phyloP scores from a whole-genome alignment of 2,113 vertebrate species.

The Elaphurus davidianus region DNA sequence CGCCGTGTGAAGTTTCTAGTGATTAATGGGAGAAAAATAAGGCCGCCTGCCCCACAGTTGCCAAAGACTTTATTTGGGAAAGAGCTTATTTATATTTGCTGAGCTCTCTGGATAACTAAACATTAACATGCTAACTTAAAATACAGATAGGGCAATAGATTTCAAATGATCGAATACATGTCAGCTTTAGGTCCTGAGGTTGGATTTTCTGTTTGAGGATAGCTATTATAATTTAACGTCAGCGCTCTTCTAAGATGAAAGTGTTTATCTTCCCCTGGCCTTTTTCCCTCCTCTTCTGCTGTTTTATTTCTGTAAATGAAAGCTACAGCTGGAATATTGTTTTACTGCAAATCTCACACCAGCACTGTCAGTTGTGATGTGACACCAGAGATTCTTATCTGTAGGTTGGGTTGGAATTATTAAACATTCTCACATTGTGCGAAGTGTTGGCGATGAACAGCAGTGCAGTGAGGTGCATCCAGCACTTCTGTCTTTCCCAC shows the following conservation, averaged over 20 bases:
- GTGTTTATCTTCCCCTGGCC: constrained; percentile 81
- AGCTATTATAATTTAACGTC: constrained; percentile 74
- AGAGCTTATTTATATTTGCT: constrained; percentile 78
- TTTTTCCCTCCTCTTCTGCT: constrained; percentile 76
- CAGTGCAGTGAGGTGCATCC: constrained; percentile 85
- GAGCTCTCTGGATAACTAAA: constrained; percentile 70
- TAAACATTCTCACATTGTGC: constrained; percentile 89
- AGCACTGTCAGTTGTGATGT: constrained; percentile 84
- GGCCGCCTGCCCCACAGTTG: constrained; percentile 74
- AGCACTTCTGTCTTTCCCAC: constrained; percentile 86
- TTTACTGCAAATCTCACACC: constrained; percentile 87
- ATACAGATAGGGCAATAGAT: constrained; percentile 53
- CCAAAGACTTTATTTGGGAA: constrained; percentile 75
- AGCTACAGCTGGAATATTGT: constrained; percentile 88
- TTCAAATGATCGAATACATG: constrained; percentile 51
- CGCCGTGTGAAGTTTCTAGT: constrained; percentile 83
- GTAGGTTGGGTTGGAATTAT: constrained; percentile 84
- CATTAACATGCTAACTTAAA: constrained; percentile 61
- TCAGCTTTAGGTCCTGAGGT: constrained; percentile 34
- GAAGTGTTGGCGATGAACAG: constrained; percentile 87
- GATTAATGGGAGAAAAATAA: constrained; percentile 84
- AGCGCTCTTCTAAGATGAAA: constrained; percentile 76
- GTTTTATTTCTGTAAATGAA: constrained; percentile 86
- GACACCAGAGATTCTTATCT: constrained; percentile 89
- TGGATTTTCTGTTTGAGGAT: constrained; percentile 68